A percentile compares a stretch with the other conserved stretches of the same genome.
Evolutionary conservation across 1,140 invertebrate genomes (phyloP).

Genomic region (Protaetia brevitarsis): DNA sequence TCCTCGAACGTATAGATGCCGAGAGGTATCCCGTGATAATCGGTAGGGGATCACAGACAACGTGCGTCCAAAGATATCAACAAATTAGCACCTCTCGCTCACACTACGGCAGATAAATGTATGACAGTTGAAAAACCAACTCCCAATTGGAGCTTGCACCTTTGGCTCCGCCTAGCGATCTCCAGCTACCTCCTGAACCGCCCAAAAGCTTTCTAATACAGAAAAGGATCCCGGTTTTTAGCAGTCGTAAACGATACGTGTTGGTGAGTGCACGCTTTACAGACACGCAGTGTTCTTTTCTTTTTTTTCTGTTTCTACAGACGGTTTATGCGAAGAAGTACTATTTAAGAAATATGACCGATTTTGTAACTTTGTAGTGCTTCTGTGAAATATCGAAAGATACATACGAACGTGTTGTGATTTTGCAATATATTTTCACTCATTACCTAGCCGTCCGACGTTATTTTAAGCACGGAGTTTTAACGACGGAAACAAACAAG

Average conservation of each 20-base stretch:
- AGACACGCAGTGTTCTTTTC: background rate
- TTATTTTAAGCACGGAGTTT: background rate
- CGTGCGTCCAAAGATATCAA: conserved; percentile 11
- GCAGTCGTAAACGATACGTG: conserved; percentile 19
- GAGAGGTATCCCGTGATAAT: background rate
- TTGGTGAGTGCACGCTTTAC: conserved; percentile 3
- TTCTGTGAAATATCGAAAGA: background rate
- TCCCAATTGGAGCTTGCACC: conserved; percentile 23
- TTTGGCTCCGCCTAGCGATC: conserved; percentile 9
- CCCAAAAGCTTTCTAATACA: conserved; percentile 24
- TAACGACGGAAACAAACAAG: background rate
- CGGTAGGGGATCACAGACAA: conserved; percentile 14
- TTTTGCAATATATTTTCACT: background rate
- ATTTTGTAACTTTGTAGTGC: no score
- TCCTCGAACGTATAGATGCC: background rate
- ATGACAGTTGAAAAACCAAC: conserved; percentile 14
- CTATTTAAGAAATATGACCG: no score
- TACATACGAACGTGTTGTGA: conserved; percentile 9
- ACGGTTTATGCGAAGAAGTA: no score
- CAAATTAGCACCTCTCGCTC: conserved; percentile 24
- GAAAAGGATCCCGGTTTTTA: conserved; percentile 12
- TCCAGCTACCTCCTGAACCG: conserved; percentile 13
- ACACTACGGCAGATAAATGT: conserved; percentile 6
- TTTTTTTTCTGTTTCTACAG: background rate
- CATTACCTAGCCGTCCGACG: background rate